Conservation (phyloP, 2,797 vertebrate species). For the Adrianichthys oophorus region DNA sequence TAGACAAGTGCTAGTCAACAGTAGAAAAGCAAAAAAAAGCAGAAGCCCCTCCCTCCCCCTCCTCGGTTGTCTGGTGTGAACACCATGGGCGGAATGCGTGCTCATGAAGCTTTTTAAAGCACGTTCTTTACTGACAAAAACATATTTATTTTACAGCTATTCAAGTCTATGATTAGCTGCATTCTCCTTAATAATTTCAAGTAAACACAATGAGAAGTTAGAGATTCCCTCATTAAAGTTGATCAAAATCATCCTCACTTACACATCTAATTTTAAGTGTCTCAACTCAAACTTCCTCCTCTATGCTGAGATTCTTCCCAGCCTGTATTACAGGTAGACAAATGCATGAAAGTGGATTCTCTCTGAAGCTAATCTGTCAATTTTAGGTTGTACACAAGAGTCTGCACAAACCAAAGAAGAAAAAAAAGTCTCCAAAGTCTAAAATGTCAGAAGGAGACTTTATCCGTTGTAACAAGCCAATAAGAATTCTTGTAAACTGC, state of each 20-base stretch:
- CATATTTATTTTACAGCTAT: too few relatives aligned
- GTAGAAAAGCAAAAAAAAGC: too few relatives aligned
- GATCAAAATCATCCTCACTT: background rate
- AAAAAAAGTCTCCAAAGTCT: conserved; percentile 43
- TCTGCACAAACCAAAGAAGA: conserved; percentile 42
- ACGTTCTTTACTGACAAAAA: too few relatives aligned
- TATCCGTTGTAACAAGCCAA: conserved; percentile 46
- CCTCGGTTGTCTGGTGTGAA: too few relatives aligned
- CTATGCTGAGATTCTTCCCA: conserved; percentile 1
- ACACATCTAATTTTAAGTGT: background rate
- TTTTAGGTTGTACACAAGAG: conserved; percentile 55
- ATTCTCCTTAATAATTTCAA: too few relatives aligned
- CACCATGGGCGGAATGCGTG: too few relatives aligned
- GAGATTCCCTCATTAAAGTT: too few relatives aligned
- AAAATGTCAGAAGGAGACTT: conserved; percentile 38
- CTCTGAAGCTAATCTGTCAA: conserved; percentile 55
- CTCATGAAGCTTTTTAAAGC: too few relatives aligned
- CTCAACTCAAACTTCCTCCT: background rate
- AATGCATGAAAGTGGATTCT: conserved; percentile 55
- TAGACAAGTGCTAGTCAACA: too few relatives aligned
- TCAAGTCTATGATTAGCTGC: too few relatives aligned
- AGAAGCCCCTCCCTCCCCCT: too few relatives aligned
- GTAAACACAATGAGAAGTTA: too few relatives aligned
- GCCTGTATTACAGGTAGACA: conserved; percentile 27
- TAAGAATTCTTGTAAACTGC: conserved; percentile 58